Evolutionary conservation across 2,888 invertebrate genomes (phyloP).

Genomic region (Gnatocerus cornutus): DNA sequence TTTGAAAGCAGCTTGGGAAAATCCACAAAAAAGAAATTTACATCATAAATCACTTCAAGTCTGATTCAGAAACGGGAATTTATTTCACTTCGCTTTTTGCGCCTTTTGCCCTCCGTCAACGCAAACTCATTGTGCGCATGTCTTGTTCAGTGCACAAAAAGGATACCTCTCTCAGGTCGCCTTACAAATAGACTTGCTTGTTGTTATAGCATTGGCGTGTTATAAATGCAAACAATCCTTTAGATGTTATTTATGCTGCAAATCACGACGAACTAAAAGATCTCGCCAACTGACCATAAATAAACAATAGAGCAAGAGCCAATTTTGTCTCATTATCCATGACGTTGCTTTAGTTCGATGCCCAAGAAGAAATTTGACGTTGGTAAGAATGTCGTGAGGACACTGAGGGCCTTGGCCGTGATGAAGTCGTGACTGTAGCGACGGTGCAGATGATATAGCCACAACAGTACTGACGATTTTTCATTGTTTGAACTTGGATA

Average conservation of each 20-base stretch:
- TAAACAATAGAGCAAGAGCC: constrained; percentile 26
- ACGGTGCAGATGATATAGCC: constrained; percentile 28
- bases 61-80: too few relatives aligned
- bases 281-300: constrained; percentile 28
- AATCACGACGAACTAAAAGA: neutral
- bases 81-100: constrained; percentile 6
- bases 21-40: too few relatives aligned
- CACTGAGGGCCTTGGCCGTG: constrained; percentile 42
- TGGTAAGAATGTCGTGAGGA: constrained; percentile 25
- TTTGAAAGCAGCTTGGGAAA: too few relatives aligned
- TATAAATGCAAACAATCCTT: constrained; percentile 53
- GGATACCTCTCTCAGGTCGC: constrained; percentile 50
- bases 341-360: constrained; percentile 14
- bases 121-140: constrained; percentile 34
- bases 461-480: constrained; percentile 36
- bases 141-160: constrained; percentile 33
- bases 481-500: constrained; percentile 39
- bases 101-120: constrained; percentile 8
- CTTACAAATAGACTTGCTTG: constrained; percentile 58
- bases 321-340: constrained; percentile 24
- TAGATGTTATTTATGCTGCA: constrained; percentile 37
- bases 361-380: constrained; percentile 34
- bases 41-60: too few relatives aligned
- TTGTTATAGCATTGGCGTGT: constrained; percentile 51
- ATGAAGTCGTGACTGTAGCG: constrained; percentile 30